These are phyloP conservation scores for Pseudococcus longispinus DNA, from an alignment of 2,888 invertebrate species.

Conservation along the genomic window DNA sequence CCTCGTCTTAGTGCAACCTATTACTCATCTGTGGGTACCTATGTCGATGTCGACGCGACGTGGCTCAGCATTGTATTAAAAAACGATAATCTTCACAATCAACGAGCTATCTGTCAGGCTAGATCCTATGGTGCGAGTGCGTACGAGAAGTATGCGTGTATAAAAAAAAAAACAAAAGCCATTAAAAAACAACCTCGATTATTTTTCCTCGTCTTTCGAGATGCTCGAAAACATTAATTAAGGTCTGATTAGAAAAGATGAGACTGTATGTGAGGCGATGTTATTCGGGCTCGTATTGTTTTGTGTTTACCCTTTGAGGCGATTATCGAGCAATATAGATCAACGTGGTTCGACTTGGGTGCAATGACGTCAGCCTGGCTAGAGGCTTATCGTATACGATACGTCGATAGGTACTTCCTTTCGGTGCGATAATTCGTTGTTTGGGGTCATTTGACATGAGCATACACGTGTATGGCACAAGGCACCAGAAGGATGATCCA, in stretches of 20 bases:
- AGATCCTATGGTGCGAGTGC: neutral
- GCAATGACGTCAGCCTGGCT: neutral
- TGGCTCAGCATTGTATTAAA: conserved; percentile 21
- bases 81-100: conserved; percentile 34
- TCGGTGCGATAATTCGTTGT: neutral
- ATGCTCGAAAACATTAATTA: neutral
- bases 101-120: neutral
- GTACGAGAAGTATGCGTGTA: neutral
- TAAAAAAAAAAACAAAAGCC: neutral
- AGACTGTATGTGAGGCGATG: neutral
- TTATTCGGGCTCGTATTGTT: neutral
- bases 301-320: neutral
- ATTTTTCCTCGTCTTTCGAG: neutral
- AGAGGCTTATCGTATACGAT: neutral
- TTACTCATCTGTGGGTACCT: neutral
- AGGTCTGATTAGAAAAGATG: neutral
- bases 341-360: neutral
- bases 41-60: neutral
- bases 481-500: neutral
- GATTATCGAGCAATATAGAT: neutral
- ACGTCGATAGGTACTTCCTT: neutral
- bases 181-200: conserved; percentile 21
- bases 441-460: neutral
- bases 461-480: neutral
- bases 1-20: neutral